Evolutionary conservation across 2,113 vertebrate species (phyloP).

Genomic region (Spheniscus mendiculus): DNA sequence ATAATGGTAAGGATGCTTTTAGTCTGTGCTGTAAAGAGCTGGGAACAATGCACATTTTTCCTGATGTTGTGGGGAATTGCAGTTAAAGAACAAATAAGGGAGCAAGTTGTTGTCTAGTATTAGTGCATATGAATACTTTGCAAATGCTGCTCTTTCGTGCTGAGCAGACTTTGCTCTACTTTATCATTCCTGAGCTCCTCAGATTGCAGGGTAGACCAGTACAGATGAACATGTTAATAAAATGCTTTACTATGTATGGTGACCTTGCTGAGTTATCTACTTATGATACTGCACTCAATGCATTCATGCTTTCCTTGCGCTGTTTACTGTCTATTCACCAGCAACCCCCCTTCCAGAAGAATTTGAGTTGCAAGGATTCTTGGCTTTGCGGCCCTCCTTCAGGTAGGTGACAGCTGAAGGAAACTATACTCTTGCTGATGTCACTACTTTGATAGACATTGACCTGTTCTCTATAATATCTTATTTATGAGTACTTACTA

Average conservation of each 20-base stretch:
- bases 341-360: conserved; percentile 94
- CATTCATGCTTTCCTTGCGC: not conserved
- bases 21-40: not conserved
- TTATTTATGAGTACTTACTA: not conserved
- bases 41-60: not conserved
- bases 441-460: not conserved
- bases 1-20: conserved; percentile 79
- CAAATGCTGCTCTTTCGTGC: not conserved
- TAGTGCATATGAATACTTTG: not conserved
- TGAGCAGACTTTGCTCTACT: not conserved
- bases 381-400: conserved; percentile 93
- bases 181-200: not conserved
- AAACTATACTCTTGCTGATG: not conserved
- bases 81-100: not conserved
- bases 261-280: not conserved
- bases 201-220: not conserved
- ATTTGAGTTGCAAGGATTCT: conserved; percentile 97
- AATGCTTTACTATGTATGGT: not conserved
- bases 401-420: conserved; percentile 75
- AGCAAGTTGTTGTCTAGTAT: not conserved
- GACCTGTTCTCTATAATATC: not conserved
- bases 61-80: not conserved
- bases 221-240: not conserved
- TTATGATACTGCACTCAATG: not conserved
- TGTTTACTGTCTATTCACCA: conserved; percentile 64